Percentiles rank a stretch among this genome's conserved stretches.
Evolutionary conservation across 53 echinoderm and acorn worm genomes (phyloP).

Genomic region (Mesocentrotus franciscanus): DNA sequence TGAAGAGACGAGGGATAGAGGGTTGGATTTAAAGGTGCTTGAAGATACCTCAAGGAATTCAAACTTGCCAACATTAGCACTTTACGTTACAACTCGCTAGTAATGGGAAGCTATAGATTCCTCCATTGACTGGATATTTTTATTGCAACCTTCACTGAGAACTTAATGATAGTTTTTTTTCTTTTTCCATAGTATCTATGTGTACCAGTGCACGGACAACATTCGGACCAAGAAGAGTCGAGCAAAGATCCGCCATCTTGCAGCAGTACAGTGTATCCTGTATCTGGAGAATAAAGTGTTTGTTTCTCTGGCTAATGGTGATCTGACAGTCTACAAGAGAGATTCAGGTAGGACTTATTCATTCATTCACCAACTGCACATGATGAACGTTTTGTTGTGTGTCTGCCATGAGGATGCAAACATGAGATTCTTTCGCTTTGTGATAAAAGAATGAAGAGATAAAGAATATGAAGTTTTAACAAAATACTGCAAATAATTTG

Average conservation of each 20-base stretch:
- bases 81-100: neutral
- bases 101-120: neutral
- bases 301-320: conserved; percentile 97
- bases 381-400: neutral
- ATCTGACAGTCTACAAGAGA: conserved; percentile 95
- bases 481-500: too few species aligned
- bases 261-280: conserved; percentile 92
- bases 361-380: neutral
- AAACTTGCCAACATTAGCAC: too few species aligned
- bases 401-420: too few species aligned
- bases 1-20: neutral
- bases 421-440: too few species aligned
- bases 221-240: conserved; percentile 92
- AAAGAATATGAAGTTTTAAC: too few species aligned
- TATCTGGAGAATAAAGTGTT: conserved; percentile 98
- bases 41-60: too few species aligned
- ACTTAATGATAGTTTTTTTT: neutral
- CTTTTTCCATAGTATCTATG: conserved; percentile 81
- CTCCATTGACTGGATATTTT: neutral
- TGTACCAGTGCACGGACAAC: conserved; percentile 98
- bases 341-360: conserved; percentile 76
- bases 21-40: neutral
- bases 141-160: neutral
- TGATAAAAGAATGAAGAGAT: too few species aligned
- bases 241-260: conserved; percentile 93